Base-by-base conservation (phyloP, 1,140 invertebrate species). In the Brachionus rubens region DNA sequence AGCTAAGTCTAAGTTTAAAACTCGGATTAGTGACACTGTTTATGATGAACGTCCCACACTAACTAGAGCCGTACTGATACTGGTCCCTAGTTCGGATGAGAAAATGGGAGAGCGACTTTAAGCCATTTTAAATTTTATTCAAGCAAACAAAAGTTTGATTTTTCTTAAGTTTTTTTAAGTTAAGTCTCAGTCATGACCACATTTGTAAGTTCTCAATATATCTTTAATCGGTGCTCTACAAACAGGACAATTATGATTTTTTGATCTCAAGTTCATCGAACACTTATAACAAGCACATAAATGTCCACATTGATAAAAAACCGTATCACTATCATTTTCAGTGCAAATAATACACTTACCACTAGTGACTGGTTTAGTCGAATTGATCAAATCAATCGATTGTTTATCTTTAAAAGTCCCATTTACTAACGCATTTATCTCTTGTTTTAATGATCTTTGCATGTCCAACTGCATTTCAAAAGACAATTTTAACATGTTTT, bases 291-390 rank as follows among this genome's bases (percentile, higher is more conserved):
- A 84, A 0, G 82, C 78, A 65, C 83, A 83, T 79, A 84, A 80
- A 75, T 84, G 83, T 26, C 83, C 83, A 80, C 83, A 84, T 75
- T 82, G 82, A 59, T 84, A 83, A n/a, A 84, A 78, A 3, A 83
- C 83, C 2, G 80, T 79, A 78, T 84, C 82, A 9, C 80, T 80
- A 50, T 78, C 77, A 43, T 78, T 79, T 24, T 83, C 82, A 46
- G 83, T 76, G 70, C 83, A 84, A 19, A 84, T 83, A 2, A 83
- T 59, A 77, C 83, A 84, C 36, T 81, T 80, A 1, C 80, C 80
- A 77, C 82, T 82, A 59, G 77, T 80, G 6, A 81, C 79, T 65
- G 82, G 80, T 12, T 40, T 62, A 19, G 79, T 78, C 40, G 62
- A 68, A 1, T 43, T 36, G 19, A 70, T 24, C 6, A 52, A 19